Base-by-base conservation (phyloP, 2,888 invertebrate species). In the Nomada hirtipes region DNA sequence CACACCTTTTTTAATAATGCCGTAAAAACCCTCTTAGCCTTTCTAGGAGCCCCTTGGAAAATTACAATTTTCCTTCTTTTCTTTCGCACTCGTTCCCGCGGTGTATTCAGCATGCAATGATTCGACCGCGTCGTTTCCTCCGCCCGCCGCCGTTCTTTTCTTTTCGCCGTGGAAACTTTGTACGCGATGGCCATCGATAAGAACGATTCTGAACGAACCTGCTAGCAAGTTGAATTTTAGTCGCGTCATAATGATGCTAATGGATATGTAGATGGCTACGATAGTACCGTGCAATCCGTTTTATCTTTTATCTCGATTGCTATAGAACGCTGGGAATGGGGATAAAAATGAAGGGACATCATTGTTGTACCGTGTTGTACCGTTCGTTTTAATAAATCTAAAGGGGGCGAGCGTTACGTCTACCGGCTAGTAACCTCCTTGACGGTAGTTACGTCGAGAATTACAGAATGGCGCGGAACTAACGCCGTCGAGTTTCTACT, bases 1-100 rank as follows among this genome's bases (percentile, higher is more conserved):
- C 85, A 73, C 73, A 67, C 81, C 79, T 78, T 85, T 81, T 84
- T 86, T 83, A 84, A 84, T 84, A 86, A 86, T 82, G 68, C 82
- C 79, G 82, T 81, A 83, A 85, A 82, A 86, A 85, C 80, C 82
- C 77, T 82, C 86, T 84, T 78, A 68, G 61, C 64, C 53, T 79
- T 63, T 77, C 63, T 75, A 83, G 67, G 67, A 81, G 68, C 75
- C 86, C 80, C 85, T 86, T 76, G 83, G 68, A 84, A 86, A 86
- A 89, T 83, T 86, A 84, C 82, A 83, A 86, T 84, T 81, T 81
- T 78, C 18, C 15, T 20, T 10, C 55, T 29, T 44, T 52, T 36
- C 23, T 26, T 18, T 67, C 55, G 47, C 50, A 10, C 55, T 36
- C n/a, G 4, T 42, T 29, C 29, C 18, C 36, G 18, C 42, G 7